phyloP scores from a whole-genome alignment of 2,888 invertebrate genomes.

The Osmoderma eremita region DNA sequence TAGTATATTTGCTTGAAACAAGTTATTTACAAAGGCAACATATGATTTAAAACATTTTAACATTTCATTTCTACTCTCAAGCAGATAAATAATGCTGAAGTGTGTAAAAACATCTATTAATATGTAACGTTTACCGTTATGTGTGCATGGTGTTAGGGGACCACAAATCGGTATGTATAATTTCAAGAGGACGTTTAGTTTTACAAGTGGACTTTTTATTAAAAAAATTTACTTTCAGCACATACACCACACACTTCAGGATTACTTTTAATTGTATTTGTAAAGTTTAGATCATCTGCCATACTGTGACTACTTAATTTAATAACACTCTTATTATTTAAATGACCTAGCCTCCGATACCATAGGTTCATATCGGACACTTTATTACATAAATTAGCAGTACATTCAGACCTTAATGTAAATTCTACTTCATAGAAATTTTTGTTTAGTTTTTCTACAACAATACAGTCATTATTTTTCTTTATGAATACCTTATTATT shows the following conservation, averaged over 20 bases:
- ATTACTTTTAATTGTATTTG: too few species aligned
- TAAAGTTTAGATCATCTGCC: not conserved
- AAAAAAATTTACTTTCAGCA: not conserved
- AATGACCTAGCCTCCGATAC: slow-evolving; percentile 6
- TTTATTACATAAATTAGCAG: not conserved
- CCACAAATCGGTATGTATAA: not conserved
- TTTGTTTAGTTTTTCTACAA: slow-evolving; percentile 15
- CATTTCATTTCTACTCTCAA: not conserved
- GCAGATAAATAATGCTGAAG: not conserved
- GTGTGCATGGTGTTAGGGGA: not conserved
- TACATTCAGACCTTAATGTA: slow-evolving; percentile 1
- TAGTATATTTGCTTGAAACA: not conserved
- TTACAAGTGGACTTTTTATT: too few species aligned
- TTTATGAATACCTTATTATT: not conserved
- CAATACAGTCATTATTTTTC: slow-evolving; percentile 4
- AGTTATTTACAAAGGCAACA: not conserved
- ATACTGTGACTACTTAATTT: not conserved
- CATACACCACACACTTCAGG: slow-evolving; percentile 1
- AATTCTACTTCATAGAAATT: slow-evolving; percentile 24
- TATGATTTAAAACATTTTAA: slow-evolving; percentile 7
- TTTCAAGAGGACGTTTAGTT: slow-evolving; percentile 1
- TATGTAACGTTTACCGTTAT: too few species aligned
- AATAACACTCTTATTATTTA: not conserved
- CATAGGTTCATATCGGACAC: not conserved
- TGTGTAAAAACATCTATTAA: too few species aligned